Evolutionary conservation across 2,113 vertebrate genomes (phyloP), one percentile per base, ranked within the genome.

Genomic region (Columba janthina): DNA sequence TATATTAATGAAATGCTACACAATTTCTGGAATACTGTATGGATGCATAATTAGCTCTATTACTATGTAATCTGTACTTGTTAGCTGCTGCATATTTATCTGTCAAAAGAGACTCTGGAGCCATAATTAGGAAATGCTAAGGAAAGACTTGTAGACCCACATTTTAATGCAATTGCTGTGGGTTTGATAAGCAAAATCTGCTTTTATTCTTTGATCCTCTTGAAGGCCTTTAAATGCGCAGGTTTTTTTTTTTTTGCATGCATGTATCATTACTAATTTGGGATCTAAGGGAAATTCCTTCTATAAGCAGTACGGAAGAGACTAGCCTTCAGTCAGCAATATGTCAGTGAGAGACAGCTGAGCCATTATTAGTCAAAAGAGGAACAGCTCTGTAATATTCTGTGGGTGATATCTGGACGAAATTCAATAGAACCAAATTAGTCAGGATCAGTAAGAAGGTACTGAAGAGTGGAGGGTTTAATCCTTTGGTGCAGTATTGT

Each of bases 251-350:
- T 46, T 58, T 66, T 44, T 14, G 7, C 31, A 90, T 65, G 69
- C 54, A 20, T 76, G 70, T 29, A 89, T 81, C 70, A 38, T 93
- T 80, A 84, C 54, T 94, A 92, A 79, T 40, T 66, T 82, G 19
- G 50, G 87, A 88, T 87, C 42, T 71, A 61, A 90, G 80, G 65
- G 76, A 93, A 96, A 96, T 85, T 94, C 34, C 65, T 72, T 61
- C 44, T 67, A 4, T 71, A 87, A 56, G 53, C 76, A 76, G 32
- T 12, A 56, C 58, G 64, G 92, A 83, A 91, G 62, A 64, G 91
- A 54, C 57, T 61, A 54, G 51, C 79, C 84, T 85, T 93, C 89
- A 81, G 64, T 79, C 36, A 62, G 78, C 42, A 62, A 6, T 28
- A 22, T 66, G 58, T 64, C 93, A 71, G 54, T 56, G 51, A 89